Evolutionary conservation across 2,797 vertebrate genomes (phyloP).

Genomic region (Rhyacichthys aspro): DNA sequence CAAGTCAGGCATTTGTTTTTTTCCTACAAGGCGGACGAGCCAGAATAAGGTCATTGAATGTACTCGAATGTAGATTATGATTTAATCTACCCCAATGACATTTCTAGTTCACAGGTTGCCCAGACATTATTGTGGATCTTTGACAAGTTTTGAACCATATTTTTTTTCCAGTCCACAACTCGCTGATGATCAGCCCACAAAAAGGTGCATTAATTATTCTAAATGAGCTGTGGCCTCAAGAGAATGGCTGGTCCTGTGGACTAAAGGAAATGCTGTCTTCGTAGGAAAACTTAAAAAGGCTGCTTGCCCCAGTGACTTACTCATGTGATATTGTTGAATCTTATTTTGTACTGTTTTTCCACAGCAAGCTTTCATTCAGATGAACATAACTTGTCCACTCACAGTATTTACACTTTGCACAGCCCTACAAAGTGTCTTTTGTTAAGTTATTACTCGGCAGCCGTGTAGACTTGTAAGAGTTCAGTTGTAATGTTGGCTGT

Average conservation of each 20-base stretch:
- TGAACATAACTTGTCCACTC: slow-evolving; percentile 4
- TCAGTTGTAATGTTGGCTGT: slow-evolving; percentile 35
- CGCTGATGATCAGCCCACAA: slow-evolving; percentile 12
- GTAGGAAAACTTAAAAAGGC: slow-evolving; percentile 1
- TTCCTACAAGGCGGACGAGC: slow-evolving; percentile 1
- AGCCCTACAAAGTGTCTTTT: slow-evolving; percentile 54
- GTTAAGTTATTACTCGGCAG: slow-evolving; percentile 31
- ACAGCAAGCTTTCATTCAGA: slow-evolving; percentile 8
- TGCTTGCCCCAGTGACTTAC: slow-evolving; percentile 13
- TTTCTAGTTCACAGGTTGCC: too few species aligned
- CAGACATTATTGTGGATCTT: too few species aligned
- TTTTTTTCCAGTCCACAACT: not conserved
- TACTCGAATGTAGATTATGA: too few species aligned
- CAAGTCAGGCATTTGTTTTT: slow-evolving; percentile 13
- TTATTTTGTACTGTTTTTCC: slow-evolving; percentile 24
- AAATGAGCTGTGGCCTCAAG: slow-evolving; percentile 20
- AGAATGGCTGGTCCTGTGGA: slow-evolving; percentile 7
- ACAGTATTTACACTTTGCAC: slow-evolving; percentile 8
- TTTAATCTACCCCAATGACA: not conserved
- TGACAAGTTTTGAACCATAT: not conserved
- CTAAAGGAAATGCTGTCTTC: slow-evolving; percentile 10
- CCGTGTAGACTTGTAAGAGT: slow-evolving; percentile 34
- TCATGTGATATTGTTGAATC: slow-evolving; percentile 18
- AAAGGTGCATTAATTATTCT: not conserved
- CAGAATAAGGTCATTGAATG: not conserved